Evolutionary conservation across 2,797 vertebrate genomes (phyloP), one percentile per base, ranked within the genome.

Genomic region (Acrossocheilus fasciatus): DNA sequence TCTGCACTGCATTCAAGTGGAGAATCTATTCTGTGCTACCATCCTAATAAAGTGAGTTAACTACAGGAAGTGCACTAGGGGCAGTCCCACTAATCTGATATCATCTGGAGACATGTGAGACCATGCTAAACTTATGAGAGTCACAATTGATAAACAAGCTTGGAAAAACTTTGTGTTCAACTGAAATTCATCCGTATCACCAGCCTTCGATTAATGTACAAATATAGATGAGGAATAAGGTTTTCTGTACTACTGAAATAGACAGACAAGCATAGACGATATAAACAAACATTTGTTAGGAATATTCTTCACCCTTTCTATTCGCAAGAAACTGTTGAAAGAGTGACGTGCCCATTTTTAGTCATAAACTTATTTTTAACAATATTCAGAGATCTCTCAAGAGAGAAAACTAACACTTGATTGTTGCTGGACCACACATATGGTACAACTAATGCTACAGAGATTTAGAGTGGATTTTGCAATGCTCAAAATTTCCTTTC

Each of bases 61-160:
- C 57, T 41, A 30, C 52, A 89, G 86, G 88, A 88, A 86, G 84
- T 82, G 59, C 41, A 41, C 64, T 64, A 54, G 54, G 45, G 75
- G 69, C 47, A 79, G 30, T 70, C 52, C 69, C 39, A 17, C 70
- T 91, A 86, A 91, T 89, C 87, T 89, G 84, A 90, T 86, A 76
- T 74, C 41, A 43, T 64, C 70, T 87, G 69, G 36, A 89, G 70
- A 82, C 85, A 87, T 15, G 43, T 85, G 64, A 66, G 62, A 43
- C 34, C 50, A 57, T n/a, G 39, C 57, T 47, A 57, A 72, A 30
- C 83, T 87, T 85, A 83, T 72, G 34, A 69, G 39, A 73, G 54
- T 76, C 9, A 72, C 64, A 57, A 26, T n/a, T 15, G 87, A 89
- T 84, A 89, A 84, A 84, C 54, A 72, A 41, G 17, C 45, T 30